These are phyloP conservation scores for Calliopsis andreniformis DNA, from an alignment of 1,140 invertebrate genomes.

Conservation along the genomic window DNA sequence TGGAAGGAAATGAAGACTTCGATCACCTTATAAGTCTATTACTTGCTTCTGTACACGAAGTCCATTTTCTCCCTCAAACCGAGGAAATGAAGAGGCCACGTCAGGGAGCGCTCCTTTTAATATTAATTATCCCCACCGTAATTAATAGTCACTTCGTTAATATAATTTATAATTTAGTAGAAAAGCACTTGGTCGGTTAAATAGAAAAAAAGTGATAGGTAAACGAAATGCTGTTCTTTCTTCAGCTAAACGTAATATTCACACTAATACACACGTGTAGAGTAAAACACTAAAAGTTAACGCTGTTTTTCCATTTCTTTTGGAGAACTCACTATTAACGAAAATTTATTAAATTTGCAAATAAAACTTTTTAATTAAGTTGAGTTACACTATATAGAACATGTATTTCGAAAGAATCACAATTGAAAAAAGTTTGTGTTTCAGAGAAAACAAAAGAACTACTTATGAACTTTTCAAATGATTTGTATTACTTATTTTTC, in stretches of 20 bases:
- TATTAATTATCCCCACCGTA: slow-evolving; percentile 56
- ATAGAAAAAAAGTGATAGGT: neutral
- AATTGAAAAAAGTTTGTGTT: too few relatives aligned
- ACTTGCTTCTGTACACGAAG: neutral
- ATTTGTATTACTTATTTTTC: too few relatives aligned
- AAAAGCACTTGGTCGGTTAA: slow-evolving; percentile 16
- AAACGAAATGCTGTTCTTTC: neutral
- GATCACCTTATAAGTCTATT: neutral
- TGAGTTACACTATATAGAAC: too few relatives aligned
- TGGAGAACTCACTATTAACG: too few relatives aligned
- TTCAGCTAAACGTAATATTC: slow-evolving; percentile 38
- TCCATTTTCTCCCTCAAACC: slow-evolving; percentile 42
- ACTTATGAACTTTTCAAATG: too few relatives aligned
- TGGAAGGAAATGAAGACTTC: neutral
- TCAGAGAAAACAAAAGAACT: too few relatives aligned
- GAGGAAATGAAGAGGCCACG: slow-evolving; percentile 41
- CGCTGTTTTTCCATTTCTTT: neutral
- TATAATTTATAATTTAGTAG: slow-evolving; percentile 53
- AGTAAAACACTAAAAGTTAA: slow-evolving; percentile 3
- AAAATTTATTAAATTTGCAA: too few relatives aligned
- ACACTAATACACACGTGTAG: neutral
- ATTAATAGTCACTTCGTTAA: slow-evolving; percentile 62
- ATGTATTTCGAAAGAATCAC: too few relatives aligned
- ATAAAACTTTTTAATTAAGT: too few relatives aligned
- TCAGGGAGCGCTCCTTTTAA: slow-evolving; percentile 47